A percentile compares a stretch with the other conserved stretches of the same genome.
phyloP scores from a whole-genome alignment of 53 echinoderm and acorn worm species.

The Echinometra lucunter region DNA sequence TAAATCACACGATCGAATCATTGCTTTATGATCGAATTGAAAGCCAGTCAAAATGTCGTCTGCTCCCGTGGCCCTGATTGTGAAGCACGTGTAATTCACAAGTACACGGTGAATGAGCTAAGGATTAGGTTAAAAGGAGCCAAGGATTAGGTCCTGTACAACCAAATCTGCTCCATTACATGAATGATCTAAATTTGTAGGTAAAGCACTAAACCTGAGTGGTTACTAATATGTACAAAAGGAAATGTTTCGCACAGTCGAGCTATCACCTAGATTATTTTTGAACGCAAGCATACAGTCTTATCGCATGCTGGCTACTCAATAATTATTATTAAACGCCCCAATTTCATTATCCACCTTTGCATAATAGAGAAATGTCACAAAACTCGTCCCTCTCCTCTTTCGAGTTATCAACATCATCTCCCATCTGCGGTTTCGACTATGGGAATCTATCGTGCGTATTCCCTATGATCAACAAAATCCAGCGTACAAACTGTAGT shows the following conservation, averaged over 20 bases:
- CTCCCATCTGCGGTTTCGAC: background rate
- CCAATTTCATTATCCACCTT: background rate
- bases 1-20: slow-evolving; percentile 42
- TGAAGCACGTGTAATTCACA: background rate
- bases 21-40: slow-evolving; percentile 2
- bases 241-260: background rate
- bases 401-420: background rate
- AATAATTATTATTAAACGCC: background rate
- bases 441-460: background rate
- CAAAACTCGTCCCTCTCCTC: background rate
- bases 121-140: background rate
- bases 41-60: background rate
- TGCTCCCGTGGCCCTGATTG: background rate
- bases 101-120: background rate
- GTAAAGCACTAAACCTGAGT: background rate
- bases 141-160: no score
- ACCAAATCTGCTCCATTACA: background rate
- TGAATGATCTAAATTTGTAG: background rate
- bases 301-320: background rate
- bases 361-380: background rate
- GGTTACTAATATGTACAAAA: background rate
- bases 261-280: background rate
- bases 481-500: background rate
- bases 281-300: background rate
- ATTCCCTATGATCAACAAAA: background rate